Base-by-base conservation (phyloP, 2,888 invertebrate species). In the Eupithecia subumbrata region DNA sequence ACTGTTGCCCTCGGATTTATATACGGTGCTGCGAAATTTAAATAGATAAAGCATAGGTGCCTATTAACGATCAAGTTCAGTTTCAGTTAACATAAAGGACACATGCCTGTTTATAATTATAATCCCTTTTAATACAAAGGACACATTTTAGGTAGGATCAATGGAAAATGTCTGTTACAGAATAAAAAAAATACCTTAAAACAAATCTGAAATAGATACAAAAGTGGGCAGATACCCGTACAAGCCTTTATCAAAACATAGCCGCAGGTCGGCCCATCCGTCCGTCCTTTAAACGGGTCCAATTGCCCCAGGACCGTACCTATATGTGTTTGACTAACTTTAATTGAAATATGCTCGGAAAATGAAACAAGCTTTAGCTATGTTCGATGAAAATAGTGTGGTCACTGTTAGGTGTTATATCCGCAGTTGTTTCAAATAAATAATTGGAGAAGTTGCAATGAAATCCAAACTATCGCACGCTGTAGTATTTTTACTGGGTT, bases 251-350 rank as follows among this genome's bases (percentile, higher is more conserved):
- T 56, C 66, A 5, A 69, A 73, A 76, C 43, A 48, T 60, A 64
- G 52, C 71, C 63, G 16, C 30, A 25, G 63, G 73, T 34, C 5
- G 52, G 63, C 16, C 63, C 40, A 30, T n/a, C 68, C 68, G 40
- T 56, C 52, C 52, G 52, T 60, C 67, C 66, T 52, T 52, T 52
- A 60, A 64, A 75, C 68, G 52, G 75, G 71, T 56, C 64, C 48
- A 69, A 72, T 68, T 68, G 76, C 84, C 82, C 71, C 82, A 79
- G 78, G 82, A 78, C 80, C 71, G 76, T 81, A 80, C 64, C 34
- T 34, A 16, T 79, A 82, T 82, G 78, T 85, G 85, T 87, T 86
- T 85, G 80, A 80, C 77, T 80, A 85, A 87, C 85, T 88, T 89
- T 86, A 88, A 88, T 86, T 86, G 83, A 72, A 45, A 70, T 66